Evolutionary conservation across 2,113 vertebrate species (phyloP).

Genomic region (Bostrychus sinensis): DNA sequence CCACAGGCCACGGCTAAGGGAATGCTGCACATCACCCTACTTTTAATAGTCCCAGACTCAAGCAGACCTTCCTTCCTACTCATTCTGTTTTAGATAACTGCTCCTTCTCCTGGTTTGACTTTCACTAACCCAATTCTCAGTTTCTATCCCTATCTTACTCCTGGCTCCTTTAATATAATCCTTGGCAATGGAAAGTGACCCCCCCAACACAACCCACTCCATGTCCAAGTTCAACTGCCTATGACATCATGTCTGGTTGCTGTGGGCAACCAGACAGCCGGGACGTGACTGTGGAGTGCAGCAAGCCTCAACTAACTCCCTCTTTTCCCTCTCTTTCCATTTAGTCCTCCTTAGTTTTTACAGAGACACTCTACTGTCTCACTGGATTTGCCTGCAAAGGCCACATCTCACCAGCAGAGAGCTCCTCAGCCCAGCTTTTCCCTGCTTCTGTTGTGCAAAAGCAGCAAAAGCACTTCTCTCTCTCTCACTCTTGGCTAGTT

Average conservation of each 20-base stretch:
- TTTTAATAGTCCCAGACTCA: conserved; percentile 35
- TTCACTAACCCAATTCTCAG: conserved; percentile 49
- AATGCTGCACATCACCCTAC: conserved; percentile 49
- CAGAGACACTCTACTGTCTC: conserved; percentile 16
- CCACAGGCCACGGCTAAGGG: conserved; percentile 47
- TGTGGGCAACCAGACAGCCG: conserved; percentile 86
- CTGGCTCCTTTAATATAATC: conserved; percentile 74
- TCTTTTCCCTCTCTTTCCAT: conserved; percentile 54
- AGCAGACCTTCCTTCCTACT: conserved; percentile 32
- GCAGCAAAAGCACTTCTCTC: conserved; percentile 37
- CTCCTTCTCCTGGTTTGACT: conserved; percentile 65
- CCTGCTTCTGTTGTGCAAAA: conserved; percentile 23
- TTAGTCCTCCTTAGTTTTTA: conserved; percentile 51
- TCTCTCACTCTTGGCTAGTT: conserved; percentile 63
- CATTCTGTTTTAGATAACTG: conserved; percentile 61
- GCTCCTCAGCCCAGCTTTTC: conserved; percentile 74
- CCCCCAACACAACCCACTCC: conserved; percentile 72
- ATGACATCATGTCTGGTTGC: conserved; percentile 94
- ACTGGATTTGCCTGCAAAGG: conserved; percentile 49
- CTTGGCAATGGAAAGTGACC: conserved; percentile 82
- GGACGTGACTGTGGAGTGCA: conserved; percentile 86
- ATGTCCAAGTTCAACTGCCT: conserved; percentile 88
- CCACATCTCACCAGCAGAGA: conserved; percentile 75
- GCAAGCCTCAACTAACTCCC: conserved; percentile 73
- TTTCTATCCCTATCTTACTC: conserved; percentile 50